Evolutionary conservation across 2,888 invertebrate species (phyloP), one percentile per base, ranked within the genome.

Genomic region (Polietes domitor): DNA sequence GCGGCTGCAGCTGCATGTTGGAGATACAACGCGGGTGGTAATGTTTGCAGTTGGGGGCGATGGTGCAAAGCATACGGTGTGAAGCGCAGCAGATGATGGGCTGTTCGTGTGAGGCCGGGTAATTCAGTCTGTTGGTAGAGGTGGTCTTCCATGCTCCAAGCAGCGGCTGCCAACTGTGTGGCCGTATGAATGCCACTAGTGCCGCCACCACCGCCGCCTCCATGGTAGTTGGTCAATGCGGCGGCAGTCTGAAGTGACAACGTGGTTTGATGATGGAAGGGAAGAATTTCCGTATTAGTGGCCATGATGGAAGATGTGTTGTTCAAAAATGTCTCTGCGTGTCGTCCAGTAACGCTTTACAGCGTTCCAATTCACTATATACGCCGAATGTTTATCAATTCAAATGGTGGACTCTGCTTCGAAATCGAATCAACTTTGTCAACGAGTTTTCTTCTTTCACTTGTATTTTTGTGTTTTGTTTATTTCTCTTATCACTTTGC

Each of bases 51-150:
- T 82, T 91, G 92, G 87, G 95, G 95, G 91, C 95, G 94, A 92
- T 95, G 95, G 91, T 95, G 95, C 89, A 96, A 93, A 89, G 94
- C 93, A 90, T 94, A 94, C 88, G 95, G 95, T 91, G 95, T 93
- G 85, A 92, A 92, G 77, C 92, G 91, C 86, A 92, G 90, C 88
- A 92, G 89, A 88, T 91, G 92, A 88, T 92, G 92, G 50, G 90
- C 90, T 85, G 90, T 89, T 79, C 91, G 90, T 83, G 91, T 92
- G 88, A 89, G 88, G 80, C 91, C 91, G 76, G 92, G 92, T 87
- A 92, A 86, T 86, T 92, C 92, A 86, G 92, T 92, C 89, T 92
- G 92, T 90, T 91, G 92, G 86, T 91, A 91, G 32, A 91, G 89
- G 82, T 88, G 88, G 86, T 91, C 91, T 68, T 88, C 91, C 90